phyloP scores from a whole-genome alignment of 2,113 vertebrate genomes.

The Toxotes chatareus region DNA sequence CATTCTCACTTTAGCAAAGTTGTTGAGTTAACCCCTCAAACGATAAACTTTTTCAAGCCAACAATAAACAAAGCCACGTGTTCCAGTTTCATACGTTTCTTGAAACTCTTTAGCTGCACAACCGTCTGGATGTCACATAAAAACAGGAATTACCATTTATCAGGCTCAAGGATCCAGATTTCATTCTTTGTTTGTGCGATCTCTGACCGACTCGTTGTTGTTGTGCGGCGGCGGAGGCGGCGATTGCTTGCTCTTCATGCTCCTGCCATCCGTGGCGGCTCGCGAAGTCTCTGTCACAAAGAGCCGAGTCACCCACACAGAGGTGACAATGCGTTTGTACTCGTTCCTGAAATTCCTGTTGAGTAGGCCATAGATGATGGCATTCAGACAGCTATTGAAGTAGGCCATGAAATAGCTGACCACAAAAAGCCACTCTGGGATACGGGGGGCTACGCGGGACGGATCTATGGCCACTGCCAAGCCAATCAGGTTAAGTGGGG shows the following conservation, averaged over 20 bases:
- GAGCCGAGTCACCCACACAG: slow-evolving; percentile 87
- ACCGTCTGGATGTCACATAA: slow-evolving; percentile 52
- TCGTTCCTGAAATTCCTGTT: slow-evolving; percentile 94
- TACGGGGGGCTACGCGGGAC: slow-evolving; percentile 84
- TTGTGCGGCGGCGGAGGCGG: slow-evolving; percentile 84
- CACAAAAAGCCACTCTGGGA: slow-evolving; percentile 93
- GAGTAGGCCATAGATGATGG: slow-evolving; percentile 92
- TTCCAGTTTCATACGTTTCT: slow-evolving; percentile 55
- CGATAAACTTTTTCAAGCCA: neutral
- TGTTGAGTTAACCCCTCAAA: neutral
- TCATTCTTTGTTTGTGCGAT: slow-evolving; percentile 72
- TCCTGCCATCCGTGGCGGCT: slow-evolving; percentile 83
- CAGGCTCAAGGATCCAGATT: slow-evolving; percentile 8
- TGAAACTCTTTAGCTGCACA: slow-evolving; percentile 66
- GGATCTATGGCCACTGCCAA: slow-evolving; percentile 90
- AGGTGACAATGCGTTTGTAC: slow-evolving; percentile 90
- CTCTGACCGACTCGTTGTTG: slow-evolving; percentile 84
- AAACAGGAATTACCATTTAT: slow-evolving; percentile 45
- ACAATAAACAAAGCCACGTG: slow-evolving; percentile 49
- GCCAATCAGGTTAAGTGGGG: slow-evolving; percentile 92
- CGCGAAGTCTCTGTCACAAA: slow-evolving; percentile 89
- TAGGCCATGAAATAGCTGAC: slow-evolving; percentile 96
- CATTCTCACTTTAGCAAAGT: slow-evolving; percentile 17
- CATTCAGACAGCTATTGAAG: slow-evolving; percentile 96
- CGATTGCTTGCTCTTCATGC: slow-evolving; percentile 86